Evolutionary conservation across 2,797 vertebrate species (phyloP).

Genomic region (Anomalospiza imberbis): DNA sequence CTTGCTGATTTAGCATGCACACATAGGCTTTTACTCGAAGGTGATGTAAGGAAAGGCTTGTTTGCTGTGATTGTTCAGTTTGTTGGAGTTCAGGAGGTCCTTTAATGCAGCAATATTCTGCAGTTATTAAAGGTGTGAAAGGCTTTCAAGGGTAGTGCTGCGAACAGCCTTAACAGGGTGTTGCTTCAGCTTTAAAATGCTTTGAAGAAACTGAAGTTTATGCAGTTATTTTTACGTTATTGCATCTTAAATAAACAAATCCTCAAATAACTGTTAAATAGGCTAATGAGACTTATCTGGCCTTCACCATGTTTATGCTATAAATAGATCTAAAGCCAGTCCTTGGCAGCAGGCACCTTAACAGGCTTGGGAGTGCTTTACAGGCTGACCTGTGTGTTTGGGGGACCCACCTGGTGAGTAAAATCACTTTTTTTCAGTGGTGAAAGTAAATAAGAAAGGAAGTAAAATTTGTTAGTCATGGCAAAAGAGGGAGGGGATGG

Average conservation of each 20-base stretch:
- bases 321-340: slow-evolving; percentile 62
- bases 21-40: background rate
- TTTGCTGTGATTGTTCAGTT: background rate
- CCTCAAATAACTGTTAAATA: slow-evolving; percentile 46
- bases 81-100: background rate
- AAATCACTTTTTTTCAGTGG: background rate
- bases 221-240: slow-evolving; percentile 20
- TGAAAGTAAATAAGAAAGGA: background rate
- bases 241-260: slow-evolving; percentile 50
- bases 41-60: background rate
- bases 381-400: slow-evolving; percentile 10
- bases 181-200: slow-evolving; percentile 2
- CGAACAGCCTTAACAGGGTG: background rate
- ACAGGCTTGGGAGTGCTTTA: slow-evolving; percentile 49
- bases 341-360: slow-evolving; percentile 38
- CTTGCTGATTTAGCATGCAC: background rate
- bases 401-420: slow-evolving; percentile 6
- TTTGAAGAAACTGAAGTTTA: background rate
- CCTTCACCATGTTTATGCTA: slow-evolving; percentile 29
- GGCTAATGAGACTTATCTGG: slow-evolving; percentile 59
- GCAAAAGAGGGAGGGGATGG: background rate
- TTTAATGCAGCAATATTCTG: background rate
- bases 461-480: background rate
- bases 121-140: background rate
- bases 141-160: background rate